Evolutionary conservation across 2,113 vertebrate species (phyloP).

Genomic region (Pelecanoides urinatrix): DNA sequence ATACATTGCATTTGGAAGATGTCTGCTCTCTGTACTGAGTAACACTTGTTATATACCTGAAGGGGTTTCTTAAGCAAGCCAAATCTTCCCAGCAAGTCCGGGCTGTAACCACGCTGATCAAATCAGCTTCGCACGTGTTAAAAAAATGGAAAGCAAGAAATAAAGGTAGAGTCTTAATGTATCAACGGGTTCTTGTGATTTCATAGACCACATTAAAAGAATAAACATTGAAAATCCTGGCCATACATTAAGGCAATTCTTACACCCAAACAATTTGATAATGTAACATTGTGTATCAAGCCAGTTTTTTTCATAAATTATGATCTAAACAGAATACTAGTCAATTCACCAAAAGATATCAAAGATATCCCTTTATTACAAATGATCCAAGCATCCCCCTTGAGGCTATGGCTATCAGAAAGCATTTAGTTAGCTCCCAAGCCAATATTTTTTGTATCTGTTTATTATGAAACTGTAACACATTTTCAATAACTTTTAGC

Average conservation of each 20-base stretch:
- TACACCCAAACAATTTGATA: slow-evolving; percentile 41
- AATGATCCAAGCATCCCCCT: slow-evolving; percentile 66
- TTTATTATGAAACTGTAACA: slow-evolving; percentile 68
- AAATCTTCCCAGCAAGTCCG: background rate
- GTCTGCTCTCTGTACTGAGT: background rate
- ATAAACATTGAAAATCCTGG: background rate
- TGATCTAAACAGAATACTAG: slow-evolving; percentile 64
- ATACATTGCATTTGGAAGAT: background rate
- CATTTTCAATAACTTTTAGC: slow-evolving; percentile 73
- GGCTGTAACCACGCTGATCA: background rate
- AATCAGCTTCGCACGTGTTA: background rate
- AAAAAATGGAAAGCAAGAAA: background rate
- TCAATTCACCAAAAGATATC: slow-evolving; percentile 69
- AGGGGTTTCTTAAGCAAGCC: background rate
- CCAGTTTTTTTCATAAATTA: slow-evolving; percentile 64
- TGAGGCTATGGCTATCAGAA: slow-evolving; percentile 66
- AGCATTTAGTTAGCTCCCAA: slow-evolving; percentile 65
- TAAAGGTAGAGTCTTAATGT: background rate
- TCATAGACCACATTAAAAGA: background rate
- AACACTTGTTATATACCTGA: background rate
- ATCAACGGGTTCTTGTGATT: background rate
- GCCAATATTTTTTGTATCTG: slow-evolving; percentile 58
- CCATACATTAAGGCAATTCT: slow-evolving; percentile 38
- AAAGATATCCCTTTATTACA: slow-evolving; percentile 65
- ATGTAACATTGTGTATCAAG: slow-evolving; percentile 9